Conservation (phyloP, 1,140 invertebrate species). For the Globodera rostochiensis region DNA sequence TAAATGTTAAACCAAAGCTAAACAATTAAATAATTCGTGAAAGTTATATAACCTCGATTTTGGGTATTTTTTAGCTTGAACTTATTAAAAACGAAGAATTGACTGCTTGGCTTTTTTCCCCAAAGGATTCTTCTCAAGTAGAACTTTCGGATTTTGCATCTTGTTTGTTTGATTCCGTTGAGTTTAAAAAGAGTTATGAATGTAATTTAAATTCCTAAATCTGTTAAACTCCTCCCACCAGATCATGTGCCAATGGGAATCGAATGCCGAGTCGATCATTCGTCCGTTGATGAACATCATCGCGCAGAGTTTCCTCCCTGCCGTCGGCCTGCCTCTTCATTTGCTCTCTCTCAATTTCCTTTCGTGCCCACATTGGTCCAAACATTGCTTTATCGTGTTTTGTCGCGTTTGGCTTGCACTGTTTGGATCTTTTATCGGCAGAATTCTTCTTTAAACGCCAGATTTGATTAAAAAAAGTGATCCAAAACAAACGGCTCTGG, state of each 20-base stretch:
- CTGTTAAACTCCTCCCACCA: background rate
- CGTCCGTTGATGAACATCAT: background rate
- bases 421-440: background rate
- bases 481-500: background rate
- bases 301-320: background rate
- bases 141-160: too few relatives aligned
- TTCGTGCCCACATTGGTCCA: slow-evolving; percentile 32
- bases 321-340: background rate
- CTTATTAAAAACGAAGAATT: too few relatives aligned
- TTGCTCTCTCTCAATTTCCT: slow-evolving; percentile 20
- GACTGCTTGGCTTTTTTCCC: too few relatives aligned
- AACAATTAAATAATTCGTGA: too few relatives aligned
- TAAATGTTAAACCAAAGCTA: too few relatives aligned
- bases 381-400: slow-evolving; percentile 38
- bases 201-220: background rate
- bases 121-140: too few relatives aligned
- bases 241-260: slow-evolving; percentile 22
- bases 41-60: too few relatives aligned
- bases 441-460: background rate
- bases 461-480: background rate
- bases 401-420: background rate
- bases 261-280: background rate
- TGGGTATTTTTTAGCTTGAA: too few relatives aligned
- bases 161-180: too few relatives aligned
- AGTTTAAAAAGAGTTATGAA: too few relatives aligned